phyloP scores from a whole-genome alignment of 2,113 vertebrate genomes.

The Ochotona princeps region DNA sequence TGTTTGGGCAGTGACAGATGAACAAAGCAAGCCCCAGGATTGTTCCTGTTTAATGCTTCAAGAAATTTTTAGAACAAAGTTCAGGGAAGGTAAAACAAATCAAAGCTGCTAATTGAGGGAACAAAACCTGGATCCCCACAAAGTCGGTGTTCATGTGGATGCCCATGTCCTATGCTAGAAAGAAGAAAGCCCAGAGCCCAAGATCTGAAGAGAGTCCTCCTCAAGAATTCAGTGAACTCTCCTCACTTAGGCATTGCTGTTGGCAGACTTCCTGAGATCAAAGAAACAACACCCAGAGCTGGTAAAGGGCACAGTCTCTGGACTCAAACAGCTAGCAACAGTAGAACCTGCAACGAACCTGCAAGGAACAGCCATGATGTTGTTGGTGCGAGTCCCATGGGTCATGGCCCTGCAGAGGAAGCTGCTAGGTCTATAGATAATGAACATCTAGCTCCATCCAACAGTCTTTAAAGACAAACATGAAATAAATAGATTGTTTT shows the following conservation, averaged over 20 bases:
- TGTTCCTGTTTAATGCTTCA: neutral
- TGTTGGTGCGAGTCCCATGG: no score
- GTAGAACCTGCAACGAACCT: no score
- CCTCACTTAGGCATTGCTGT: accelerated
- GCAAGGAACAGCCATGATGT: neutral
- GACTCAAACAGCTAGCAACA: neutral
- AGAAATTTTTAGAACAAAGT: neutral
- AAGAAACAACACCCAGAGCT: accelerated
- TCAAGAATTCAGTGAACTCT: neutral
- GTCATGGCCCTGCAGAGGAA: neutral
- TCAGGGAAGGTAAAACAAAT: neutral
- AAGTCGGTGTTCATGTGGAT: no score
- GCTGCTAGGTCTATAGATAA: no score
- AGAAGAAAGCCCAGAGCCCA: accelerated
- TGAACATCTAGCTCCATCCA: neutral
- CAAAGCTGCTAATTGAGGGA: neutral
- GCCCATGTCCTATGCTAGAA: no score
- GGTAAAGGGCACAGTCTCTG: neutral
- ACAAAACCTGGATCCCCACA: neutral
- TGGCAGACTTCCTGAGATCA: neutral
- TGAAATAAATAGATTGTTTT: neutral
- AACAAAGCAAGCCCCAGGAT: neutral
- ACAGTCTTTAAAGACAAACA: neutral
- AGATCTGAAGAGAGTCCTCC: no score
- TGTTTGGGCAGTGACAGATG: neutral